These are phyloP conservation scores for Nysson spinosus DNA, from an alignment of 2,888 invertebrate genomes.

Conservation along the genomic window DNA sequence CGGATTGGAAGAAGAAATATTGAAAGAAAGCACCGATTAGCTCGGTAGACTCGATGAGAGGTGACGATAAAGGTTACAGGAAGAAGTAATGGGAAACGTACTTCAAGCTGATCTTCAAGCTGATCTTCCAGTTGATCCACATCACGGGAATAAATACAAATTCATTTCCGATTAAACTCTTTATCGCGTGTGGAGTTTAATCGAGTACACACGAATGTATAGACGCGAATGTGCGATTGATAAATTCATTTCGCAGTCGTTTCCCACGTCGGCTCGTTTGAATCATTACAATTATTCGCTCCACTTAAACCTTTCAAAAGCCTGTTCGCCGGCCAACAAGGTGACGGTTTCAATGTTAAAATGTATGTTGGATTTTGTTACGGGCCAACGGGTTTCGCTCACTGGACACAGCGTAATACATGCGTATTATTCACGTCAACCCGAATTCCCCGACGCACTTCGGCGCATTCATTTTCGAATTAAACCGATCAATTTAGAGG, in stretches of 20 bases:
- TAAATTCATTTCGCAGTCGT: constrained; percentile 48
- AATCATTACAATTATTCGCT: constrained; percentile 55
- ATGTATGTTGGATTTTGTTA: constrained; percentile 25
- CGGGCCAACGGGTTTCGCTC: constrained; percentile 17
- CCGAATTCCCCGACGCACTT: constrained; percentile 10
- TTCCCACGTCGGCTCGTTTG: constrained; percentile 35
- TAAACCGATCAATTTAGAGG: too few relatives aligned
- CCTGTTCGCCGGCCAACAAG: constrained; percentile 25
- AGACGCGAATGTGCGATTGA: constrained; percentile 20
- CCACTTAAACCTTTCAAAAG: constrained; percentile 48
- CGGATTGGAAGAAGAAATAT: constrained; percentile 36
- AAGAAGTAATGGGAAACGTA: too few relatives aligned
- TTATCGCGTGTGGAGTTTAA: not conserved
- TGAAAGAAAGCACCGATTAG: too few relatives aligned
- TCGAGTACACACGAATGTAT: not conserved
- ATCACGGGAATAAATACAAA: too few relatives aligned
- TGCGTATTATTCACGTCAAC: constrained; percentile 29
- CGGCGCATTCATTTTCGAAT: constrained; percentile 17
- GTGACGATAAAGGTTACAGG: too few relatives aligned
- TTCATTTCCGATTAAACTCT: not conserved
- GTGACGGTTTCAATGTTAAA: constrained; percentile 49
- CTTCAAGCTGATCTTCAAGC: too few relatives aligned
- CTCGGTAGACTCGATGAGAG: constrained; percentile 50
- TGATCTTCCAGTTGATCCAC: too few relatives aligned
- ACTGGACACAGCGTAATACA: constrained; percentile 13